phyloP scores from a whole-genome alignment of 2,888 invertebrate species.

The Polymixis flavicincta region DNA sequence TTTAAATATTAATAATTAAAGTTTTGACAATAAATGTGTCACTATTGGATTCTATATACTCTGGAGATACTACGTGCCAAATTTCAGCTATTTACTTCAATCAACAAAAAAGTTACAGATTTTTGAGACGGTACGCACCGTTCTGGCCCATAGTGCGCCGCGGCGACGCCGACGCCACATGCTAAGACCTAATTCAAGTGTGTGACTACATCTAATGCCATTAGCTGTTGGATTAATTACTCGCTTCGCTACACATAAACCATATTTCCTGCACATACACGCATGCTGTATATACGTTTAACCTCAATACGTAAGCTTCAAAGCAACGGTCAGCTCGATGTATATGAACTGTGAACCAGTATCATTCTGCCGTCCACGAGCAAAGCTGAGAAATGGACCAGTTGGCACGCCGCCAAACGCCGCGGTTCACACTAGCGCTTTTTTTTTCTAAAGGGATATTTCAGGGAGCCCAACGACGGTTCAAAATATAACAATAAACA shows the following conservation, averaged over 20 bases:
- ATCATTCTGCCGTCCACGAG: slow-evolving; percentile 81
- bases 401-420: slow-evolving; percentile 83
- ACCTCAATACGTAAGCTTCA: slow-evolving; percentile 85
- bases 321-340: slow-evolving; percentile 84
- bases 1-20: too few relatives aligned
- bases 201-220: slow-evolving; percentile 75
- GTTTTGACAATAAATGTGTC: too few relatives aligned
- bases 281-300: slow-evolving; percentile 78
- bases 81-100: too few relatives aligned
- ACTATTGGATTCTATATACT: too few relatives aligned
- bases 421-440: slow-evolving; percentile 74
- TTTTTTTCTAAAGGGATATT: slow-evolving; percentile 76
- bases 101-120: too few relatives aligned
- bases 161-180: slow-evolving; percentile 52
- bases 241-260: slow-evolving; percentile 83
- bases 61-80: too few relatives aligned
- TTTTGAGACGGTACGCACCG: too few relatives aligned
- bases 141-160: too few relatives aligned
- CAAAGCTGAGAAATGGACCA: slow-evolving; percentile 85
- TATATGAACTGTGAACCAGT: slow-evolving; percentile 87
- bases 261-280: slow-evolving; percentile 80
- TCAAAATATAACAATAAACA: slow-evolving; percentile 74
- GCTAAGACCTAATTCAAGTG: slow-evolving; percentile 69
- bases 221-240: slow-evolving; percentile 85
- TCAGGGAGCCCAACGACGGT: slow-evolving; percentile 71